A percentile compares a stretch with the other conserved stretches of the same genome.
Conservation (phyloP, 2,888 invertebrate species). For the Malthinus seriepunctatus region DNA sequence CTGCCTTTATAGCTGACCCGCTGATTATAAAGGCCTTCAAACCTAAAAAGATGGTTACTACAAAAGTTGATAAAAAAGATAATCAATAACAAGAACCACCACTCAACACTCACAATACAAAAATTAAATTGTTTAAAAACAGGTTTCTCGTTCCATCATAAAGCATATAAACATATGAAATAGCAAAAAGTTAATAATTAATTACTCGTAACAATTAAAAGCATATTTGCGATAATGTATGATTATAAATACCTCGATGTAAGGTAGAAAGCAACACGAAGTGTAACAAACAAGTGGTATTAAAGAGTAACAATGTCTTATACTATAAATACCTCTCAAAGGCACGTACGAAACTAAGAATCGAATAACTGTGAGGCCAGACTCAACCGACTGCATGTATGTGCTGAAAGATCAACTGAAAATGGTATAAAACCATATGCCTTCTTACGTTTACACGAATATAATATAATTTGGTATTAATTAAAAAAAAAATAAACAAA, state of each 20-base stretch:
- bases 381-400: conserved; percentile 36
- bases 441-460: conserved; percentile 5
- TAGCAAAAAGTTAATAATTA: too few relatives aligned
- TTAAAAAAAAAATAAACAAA: too few relatives aligned
- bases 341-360: conserved; percentile 40
- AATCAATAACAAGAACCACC: neutral
- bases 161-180: too few relatives aligned
- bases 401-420: conserved; percentile 38
- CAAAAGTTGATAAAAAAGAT: conserved; percentile 3
- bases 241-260: conserved; percentile 33
- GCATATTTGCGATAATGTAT: conserved; percentile 16
- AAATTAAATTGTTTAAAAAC: neutral
- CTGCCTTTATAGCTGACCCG: too few relatives aligned
- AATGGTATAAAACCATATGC: conserved; percentile 30
- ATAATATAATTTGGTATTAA: neutral
- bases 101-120: neutral
- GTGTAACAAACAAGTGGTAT: conserved; percentile 26
- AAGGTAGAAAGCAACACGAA: conserved; percentile 30
- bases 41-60: too few relatives aligned
- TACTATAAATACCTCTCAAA: conserved; percentile 42
- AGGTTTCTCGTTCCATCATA: too few relatives aligned
- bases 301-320: conserved; percentile 30
- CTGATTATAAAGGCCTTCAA: too few relatives aligned
- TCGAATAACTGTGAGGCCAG: conserved; percentile 39
- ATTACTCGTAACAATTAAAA: conserved; percentile 15